These are phyloP conservation scores for Orchestia grillus DNA, from an alignment of 1,140 invertebrate species.

Conservation along the genomic window DNA sequence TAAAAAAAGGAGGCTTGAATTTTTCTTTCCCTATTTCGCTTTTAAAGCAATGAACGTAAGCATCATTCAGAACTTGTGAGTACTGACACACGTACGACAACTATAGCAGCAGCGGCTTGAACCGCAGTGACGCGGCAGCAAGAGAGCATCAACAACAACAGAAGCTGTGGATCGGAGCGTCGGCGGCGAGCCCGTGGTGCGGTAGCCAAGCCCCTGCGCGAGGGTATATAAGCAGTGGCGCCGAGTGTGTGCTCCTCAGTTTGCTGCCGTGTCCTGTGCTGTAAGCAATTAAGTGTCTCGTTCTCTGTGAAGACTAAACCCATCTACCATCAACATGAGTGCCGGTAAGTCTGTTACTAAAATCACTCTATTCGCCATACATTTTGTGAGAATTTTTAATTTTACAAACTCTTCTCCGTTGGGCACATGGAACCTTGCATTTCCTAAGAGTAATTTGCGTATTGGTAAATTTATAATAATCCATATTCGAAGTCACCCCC, in stretches of 20 bases:
- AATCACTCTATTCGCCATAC: background rate
- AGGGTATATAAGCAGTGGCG: background rate
- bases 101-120: background rate
- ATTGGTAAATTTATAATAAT: background rate
- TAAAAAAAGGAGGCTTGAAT: background rate
- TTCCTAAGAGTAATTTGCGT: background rate
- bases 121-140: slow-evolving; percentile 10
- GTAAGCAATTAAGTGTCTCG: slow-evolving; percentile 14
- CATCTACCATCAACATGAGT: slow-evolving; percentile 39
- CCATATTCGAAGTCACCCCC: background rate
- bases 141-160: slow-evolving; percentile 6
- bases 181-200: background rate
- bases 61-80: background rate
- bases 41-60: background rate
- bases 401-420: background rate
- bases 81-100: background rate
- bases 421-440: background rate
- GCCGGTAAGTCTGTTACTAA: slow-evolving; percentile 42
- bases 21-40: background rate
- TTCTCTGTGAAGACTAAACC: slow-evolving; percentile 25
- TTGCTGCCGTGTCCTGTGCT: slow-evolving; percentile 52
- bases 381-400: background rate
- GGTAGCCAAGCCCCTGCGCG: slow-evolving; percentile 37
- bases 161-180: background rate
- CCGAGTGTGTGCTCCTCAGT: slow-evolving; percentile 41